Conservation (phyloP, 2,888 invertebrate genomes). For the Taphrorychus bicolor region DNA sequence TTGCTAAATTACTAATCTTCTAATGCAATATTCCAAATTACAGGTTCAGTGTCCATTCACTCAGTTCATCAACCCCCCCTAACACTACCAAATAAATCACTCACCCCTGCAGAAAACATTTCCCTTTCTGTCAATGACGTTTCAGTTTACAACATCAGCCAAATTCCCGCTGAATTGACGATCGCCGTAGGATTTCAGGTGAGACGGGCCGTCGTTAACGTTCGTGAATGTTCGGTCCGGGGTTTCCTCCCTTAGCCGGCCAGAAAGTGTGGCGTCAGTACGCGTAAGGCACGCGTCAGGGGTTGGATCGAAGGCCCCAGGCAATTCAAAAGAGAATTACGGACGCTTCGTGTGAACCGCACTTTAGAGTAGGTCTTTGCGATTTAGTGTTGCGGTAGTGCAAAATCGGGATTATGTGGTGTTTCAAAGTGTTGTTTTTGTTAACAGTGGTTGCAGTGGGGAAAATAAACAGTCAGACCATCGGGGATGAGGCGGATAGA, state of each 20-base stretch:
- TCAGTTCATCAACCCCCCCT: background rate
- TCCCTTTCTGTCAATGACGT: conserved; percentile 18
- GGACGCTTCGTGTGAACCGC: background rate
- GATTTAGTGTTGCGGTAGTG: background rate
- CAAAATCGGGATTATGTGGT: background rate
- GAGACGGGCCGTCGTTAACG: conserved; percentile 47
- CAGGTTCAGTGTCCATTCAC: too few relatives aligned
- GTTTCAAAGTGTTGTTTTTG: conserved; percentile 3
- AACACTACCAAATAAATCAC: background rate
- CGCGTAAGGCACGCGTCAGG: conserved; percentile 51
- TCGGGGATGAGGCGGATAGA: background rate
- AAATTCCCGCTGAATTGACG: conserved; percentile 50
- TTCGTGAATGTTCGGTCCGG: conserved; percentile 39
- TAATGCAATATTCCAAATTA: too few relatives aligned
- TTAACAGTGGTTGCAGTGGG: background rate
- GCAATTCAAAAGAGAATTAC: background rate
- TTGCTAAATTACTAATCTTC: too few relatives aligned
- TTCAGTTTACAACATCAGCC: conserved; percentile 28
- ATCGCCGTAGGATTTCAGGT: conserved; percentile 54
- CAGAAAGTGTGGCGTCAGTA: conserved; percentile 59
- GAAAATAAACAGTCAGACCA: background rate
- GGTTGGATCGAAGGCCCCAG: conserved; percentile 46
- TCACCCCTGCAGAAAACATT: background rate
- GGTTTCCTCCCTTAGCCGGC: conserved; percentile 56
- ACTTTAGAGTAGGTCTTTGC: background rate